phyloP scores from a whole-genome alignment of 2,797 vertebrate genomes.

The Mormyrops boulengeri region DNA sequence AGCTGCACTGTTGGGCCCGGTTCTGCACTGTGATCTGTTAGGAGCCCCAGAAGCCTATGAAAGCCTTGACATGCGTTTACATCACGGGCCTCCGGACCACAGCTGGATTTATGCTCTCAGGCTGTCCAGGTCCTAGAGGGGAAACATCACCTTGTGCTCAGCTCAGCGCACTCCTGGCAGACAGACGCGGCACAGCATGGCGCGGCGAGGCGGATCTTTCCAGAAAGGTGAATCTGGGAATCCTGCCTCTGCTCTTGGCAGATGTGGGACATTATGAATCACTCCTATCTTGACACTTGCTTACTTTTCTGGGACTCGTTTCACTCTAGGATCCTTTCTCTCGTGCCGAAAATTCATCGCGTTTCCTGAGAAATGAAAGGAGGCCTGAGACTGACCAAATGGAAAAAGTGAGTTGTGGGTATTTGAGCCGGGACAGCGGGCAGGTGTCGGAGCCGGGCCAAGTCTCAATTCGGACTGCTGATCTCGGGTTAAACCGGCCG shows the following conservation, averaged over 20 bases:
- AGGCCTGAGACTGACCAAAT: slow-evolving; percentile 2
- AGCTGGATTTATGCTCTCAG: neutral
- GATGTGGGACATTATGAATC: slow-evolving; percentile 2
- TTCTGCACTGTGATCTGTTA: neutral
- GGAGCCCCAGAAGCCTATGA: neutral
- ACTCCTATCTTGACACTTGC: slow-evolving; percentile 25
- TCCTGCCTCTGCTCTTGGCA: slow-evolving; percentile 10
- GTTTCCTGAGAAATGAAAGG: slow-evolving; percentile 20
- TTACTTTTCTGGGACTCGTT: slow-evolving; percentile 24
- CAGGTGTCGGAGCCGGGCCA: slow-evolving; percentile 5
- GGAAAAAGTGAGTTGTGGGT: slow-evolving; percentile 24
- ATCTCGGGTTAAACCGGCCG: neutral
- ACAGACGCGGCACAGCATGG: neutral
- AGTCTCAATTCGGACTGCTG: neutral
- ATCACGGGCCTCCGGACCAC: neutral
- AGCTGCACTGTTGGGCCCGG: neutral
- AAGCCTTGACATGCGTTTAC: neutral
- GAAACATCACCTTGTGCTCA: neutral
- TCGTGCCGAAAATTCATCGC: slow-evolving; percentile 7
- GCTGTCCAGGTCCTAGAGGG: neutral
- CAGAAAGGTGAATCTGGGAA: slow-evolving; percentile 27
- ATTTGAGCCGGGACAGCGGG: neutral
- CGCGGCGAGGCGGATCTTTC: slow-evolving; percentile 5
- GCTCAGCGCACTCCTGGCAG: neutral
- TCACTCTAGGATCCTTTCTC: slow-evolving; percentile 11